Conservation (phyloP, 23 tunicate genomes). For the Clavelina lepadiformis region DNA sequence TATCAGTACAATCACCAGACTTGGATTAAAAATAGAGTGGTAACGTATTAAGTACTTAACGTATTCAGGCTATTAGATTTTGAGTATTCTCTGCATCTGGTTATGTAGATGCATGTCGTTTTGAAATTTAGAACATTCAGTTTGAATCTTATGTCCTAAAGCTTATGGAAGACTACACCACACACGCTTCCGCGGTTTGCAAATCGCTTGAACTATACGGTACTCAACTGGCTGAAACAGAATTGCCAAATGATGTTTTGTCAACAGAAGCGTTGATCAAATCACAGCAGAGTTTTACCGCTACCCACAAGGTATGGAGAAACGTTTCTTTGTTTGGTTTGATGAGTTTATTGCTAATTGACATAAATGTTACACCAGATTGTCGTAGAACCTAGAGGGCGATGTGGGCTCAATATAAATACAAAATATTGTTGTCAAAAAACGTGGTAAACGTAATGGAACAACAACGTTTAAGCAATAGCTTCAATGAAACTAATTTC, state of each 20-base stretch:
- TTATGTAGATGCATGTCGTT: neutral
- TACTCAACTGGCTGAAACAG: conserved; percentile 39
- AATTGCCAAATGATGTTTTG: conserved; percentile 33
- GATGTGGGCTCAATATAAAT: no score
- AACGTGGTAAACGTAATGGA: no score
- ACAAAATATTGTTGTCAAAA: no score
- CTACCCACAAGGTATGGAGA: conserved; percentile 21
- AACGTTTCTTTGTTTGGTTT: no score
- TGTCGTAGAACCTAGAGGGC: no score
- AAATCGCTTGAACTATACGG: conserved; percentile 30
- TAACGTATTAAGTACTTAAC: neutral
- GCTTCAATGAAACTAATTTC: no score
- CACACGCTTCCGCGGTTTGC: conserved; percentile 17
- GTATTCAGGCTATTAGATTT: neutral
- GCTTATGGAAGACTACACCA: conserved; percentile 36
- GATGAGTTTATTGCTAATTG: no score
- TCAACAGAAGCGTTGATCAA: conserved; percentile 22
- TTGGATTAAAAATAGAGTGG: conserved; percentile 44
- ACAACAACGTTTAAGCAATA: no score
- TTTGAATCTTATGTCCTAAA: neutral
- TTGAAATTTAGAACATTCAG: no score
- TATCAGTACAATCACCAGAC: conserved; percentile 43
- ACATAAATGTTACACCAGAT: no score
- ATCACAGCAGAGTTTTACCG: conserved; percentile 9
- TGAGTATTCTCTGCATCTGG: neutral